phyloP scores from a whole-genome alignment of 2,113 vertebrate species.

The Conger conger region DNA sequence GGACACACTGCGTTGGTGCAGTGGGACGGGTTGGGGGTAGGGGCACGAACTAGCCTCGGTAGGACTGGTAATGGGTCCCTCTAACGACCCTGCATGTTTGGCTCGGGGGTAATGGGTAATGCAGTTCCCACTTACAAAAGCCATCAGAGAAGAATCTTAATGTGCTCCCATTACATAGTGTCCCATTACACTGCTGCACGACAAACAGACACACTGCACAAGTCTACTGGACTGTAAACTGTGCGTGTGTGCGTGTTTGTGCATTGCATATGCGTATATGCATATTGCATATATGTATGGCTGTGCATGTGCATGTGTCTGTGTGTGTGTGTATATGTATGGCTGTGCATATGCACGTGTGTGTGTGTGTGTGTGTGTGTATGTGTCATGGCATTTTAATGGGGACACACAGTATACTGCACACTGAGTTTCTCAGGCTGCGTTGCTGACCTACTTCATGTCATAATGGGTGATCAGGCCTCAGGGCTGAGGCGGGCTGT shows the following conservation, averaged over 20 bases:
- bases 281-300: too few relatives aligned
- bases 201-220: too few relatives aligned
- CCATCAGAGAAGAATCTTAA: neutral
- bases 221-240: neutral
- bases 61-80: neutral
- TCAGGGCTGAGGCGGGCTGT: neutral
- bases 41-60: too few relatives aligned
- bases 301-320: neutral
- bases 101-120: neutral
- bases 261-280: too few relatives aligned
- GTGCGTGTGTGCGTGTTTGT: conserved; percentile 27
- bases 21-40: too few relatives aligned
- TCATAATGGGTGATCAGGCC: conserved; percentile 61
- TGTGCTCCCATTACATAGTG: neutral
- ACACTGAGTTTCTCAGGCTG: neutral
- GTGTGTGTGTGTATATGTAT: neutral
- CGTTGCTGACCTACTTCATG: conserved; percentile 61
- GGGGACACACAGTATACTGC: neutral
- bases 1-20: too few relatives aligned
- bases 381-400: neutral
- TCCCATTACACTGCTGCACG: too few relatives aligned
- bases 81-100: neutral
- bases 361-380: neutral
- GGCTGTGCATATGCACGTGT: too few relatives aligned
- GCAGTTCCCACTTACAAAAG: neutral